These are phyloP conservation scores for Ditula angustiorana DNA, from an alignment of 2,888 invertebrate species.

Conservation along the genomic window DNA sequence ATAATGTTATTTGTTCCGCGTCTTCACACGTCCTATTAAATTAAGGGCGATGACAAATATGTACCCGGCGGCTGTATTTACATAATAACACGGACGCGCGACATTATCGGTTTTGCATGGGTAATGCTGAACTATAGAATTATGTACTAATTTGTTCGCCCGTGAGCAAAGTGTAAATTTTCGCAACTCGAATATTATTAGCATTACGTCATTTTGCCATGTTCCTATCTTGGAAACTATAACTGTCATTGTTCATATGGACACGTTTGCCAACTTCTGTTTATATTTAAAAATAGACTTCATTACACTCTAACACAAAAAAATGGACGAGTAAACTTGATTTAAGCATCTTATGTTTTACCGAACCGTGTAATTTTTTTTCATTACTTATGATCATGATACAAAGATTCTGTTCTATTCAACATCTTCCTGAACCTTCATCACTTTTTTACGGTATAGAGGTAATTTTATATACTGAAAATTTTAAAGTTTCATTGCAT, in stretches of 20 bases:
- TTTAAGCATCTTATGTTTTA: too few relatives aligned
- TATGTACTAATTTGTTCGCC: constrained; percentile 21
- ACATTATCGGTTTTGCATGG: constrained; percentile 15
- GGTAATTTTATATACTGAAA: background rate
- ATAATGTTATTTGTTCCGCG: constrained; percentile 7
- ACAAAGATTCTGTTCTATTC: too few relatives aligned
- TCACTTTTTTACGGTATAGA: background rate
- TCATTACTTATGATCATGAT: too few relatives aligned
- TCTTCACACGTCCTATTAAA: constrained; percentile 6
- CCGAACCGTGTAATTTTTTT: too few relatives aligned
- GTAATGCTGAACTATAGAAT: constrained; percentile 12
- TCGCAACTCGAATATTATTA: constrained; percentile 8
- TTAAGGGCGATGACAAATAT: constrained; percentile 21
- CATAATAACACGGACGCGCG: constrained; percentile 27
- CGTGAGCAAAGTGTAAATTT: constrained; percentile 15
- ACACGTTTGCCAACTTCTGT: background rate
- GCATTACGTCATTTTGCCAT: background rate
- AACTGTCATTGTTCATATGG: background rate
- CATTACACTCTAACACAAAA: too few relatives aligned
- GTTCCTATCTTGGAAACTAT: background rate
- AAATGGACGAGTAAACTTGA: too few relatives aligned
- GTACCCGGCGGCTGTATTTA: constrained; percentile 7
- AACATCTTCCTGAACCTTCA: too few relatives aligned
- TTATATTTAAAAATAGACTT: background rate
- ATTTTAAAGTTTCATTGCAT: background rate